These are phyloP conservation scores for Tupaia chinensis DNA, from an alignment of 2,113 vertebrate genomes.

Conservation along the genomic window DNA sequence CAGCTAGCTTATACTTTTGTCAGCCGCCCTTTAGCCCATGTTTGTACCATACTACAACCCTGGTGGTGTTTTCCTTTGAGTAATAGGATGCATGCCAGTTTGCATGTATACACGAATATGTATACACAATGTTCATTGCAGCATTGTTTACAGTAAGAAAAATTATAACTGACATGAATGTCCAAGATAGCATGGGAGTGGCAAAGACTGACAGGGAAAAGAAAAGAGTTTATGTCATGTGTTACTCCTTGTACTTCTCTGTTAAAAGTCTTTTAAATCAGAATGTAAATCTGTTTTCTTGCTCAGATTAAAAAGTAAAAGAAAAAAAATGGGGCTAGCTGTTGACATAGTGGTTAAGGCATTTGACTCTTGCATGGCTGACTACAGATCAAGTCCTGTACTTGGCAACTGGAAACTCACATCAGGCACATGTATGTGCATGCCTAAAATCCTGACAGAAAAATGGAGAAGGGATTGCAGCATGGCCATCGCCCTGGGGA, in stretches of 20 bases:
- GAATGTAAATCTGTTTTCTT: background rate
- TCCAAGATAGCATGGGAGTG: background rate
- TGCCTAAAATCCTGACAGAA: too few species aligned
- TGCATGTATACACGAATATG: background rate
- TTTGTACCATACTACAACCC: too few species aligned
- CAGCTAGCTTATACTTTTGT: too few species aligned
- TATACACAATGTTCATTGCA: background rate
- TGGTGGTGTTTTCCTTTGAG: too few species aligned
- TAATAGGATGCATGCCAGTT: background rate
- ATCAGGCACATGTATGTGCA: too few species aligned
- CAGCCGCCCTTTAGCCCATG: too few species aligned
- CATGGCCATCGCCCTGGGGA: too few species aligned
- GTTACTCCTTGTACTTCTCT: background rate
- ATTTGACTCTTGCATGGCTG: too few species aligned
- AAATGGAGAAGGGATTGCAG: too few species aligned
- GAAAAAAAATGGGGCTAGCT: background rate
- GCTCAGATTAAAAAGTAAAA: background rate
- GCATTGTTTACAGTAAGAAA: background rate
- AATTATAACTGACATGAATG: background rate
- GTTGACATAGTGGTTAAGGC: too few species aligned
- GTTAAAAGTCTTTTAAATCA: background rate
- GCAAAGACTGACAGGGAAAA: background rate
- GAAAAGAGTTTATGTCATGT: background rate
- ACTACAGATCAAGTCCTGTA: too few species aligned
- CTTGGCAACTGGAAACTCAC: too few species aligned